Evolutionary conservation across 2,888 invertebrate genomes (phyloP).

Genomic region (Microplitis manilae): DNA sequence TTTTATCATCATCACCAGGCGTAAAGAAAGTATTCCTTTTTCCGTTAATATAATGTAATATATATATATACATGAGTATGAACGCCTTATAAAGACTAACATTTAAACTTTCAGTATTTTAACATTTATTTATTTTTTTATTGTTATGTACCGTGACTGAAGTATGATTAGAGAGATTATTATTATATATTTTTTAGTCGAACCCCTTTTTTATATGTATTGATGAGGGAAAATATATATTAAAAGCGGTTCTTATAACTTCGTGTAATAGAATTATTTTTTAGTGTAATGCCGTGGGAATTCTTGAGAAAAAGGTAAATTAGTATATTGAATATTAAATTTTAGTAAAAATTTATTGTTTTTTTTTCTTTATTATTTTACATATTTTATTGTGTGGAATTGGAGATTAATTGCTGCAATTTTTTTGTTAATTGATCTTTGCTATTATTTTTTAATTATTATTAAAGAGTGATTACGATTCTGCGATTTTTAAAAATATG

Average conservation of each 20-base stretch:
- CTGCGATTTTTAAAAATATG: too few species aligned
- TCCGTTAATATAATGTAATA: slow-evolving; percentile 12
- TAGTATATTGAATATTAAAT: background rate
- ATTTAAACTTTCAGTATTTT: background rate
- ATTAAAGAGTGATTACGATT: too few species aligned
- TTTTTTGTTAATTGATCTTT: too few species aligned
- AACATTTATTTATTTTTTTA: background rate
- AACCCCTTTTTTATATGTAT: slow-evolving; percentile 15
- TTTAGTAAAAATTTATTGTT: too few species aligned
- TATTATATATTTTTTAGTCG: slow-evolving; percentile 34
- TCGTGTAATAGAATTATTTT: background rate
- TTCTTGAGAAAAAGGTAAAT: background rate
- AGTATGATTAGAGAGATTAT: slow-evolving; percentile 49
- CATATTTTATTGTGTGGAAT: too few species aligned
- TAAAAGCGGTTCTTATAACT: background rate
- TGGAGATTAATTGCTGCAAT: too few species aligned
- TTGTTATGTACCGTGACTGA: slow-evolving; percentile 42
- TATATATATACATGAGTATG: slow-evolving; percentile 3
- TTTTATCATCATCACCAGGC: background rate
- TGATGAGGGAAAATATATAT: background rate
- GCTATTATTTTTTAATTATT: too few species aligned
- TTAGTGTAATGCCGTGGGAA: background rate
- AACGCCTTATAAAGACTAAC: slow-evolving; percentile 19
- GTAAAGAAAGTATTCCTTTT: slow-evolving; percentile 1
- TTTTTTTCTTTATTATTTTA: too few species aligned